phyloP scores from a whole-genome alignment of 2,797 vertebrate genomes.

The Argya squamiceps region DNA sequence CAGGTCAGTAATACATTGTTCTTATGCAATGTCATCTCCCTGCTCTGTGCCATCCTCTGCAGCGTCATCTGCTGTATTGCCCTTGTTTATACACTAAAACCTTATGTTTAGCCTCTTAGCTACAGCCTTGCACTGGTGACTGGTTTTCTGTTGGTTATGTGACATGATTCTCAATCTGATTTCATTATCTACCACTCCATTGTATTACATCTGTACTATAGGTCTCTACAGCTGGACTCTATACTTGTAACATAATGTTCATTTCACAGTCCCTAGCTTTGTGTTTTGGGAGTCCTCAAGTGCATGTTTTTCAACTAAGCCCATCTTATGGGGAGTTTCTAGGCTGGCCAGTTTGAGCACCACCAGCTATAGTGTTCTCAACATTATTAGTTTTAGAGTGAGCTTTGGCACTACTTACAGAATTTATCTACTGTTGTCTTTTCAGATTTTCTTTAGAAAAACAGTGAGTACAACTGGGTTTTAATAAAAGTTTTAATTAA shows the following conservation, averaged over 20 bases:
- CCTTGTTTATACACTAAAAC: not conserved
- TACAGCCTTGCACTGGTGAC: not conserved
- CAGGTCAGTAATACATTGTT: not conserved
- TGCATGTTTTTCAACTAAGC: not conserved
- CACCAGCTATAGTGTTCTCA: not conserved
- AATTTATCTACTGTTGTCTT: not conserved
- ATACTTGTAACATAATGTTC: not conserved
- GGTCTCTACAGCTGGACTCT: not conserved
- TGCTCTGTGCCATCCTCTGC: not conserved
- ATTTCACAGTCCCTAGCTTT: not conserved
- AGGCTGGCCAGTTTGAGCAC: not conserved
- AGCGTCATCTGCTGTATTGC: not conserved
- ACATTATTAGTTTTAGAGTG: not conserved
- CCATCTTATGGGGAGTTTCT: not conserved
- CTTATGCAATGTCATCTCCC: not conserved
- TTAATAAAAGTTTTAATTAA: conserved; percentile 46
- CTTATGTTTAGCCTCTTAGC: not conserved
- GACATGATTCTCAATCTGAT: not conserved
- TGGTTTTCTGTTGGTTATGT: not conserved
- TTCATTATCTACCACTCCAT: not conserved
- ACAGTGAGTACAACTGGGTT: not conserved
- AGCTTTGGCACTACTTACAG: not conserved
- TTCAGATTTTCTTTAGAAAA: not conserved
- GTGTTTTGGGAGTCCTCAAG: not conserved
- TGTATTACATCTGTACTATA: not conserved